Conservation (phyloP, 2,797 vertebrate genomes). For the Pipistrellus nathusii region DNA sequence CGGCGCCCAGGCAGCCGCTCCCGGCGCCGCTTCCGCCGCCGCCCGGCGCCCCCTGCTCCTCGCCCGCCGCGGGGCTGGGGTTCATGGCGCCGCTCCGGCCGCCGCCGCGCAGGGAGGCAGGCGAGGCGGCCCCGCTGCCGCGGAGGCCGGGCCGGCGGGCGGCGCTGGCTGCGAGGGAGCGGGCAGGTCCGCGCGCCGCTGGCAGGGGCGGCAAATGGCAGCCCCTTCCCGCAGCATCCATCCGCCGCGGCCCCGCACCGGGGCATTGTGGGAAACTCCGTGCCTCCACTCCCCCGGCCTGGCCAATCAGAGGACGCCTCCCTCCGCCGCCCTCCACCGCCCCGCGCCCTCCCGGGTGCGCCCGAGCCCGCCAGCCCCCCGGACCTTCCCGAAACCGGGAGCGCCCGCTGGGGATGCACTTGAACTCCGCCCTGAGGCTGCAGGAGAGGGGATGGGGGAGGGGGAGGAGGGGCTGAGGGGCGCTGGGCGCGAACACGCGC, state of each 20-base stretch:
- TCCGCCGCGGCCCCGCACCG: slow-evolving; percentile 87
- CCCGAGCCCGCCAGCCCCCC: slow-evolving; percentile 53
- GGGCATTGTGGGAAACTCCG: slow-evolving; percentile 91
- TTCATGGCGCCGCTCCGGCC: slow-evolving; percentile 71
- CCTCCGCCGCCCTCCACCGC: slow-evolving; percentile 31
- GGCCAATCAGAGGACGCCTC: slow-evolving; percentile 80
- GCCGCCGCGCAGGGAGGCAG: slow-evolving; percentile 42
- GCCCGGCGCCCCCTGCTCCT: slow-evolving; percentile 85
- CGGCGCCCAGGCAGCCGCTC: slow-evolving; percentile 87
- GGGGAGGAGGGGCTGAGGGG: no score
- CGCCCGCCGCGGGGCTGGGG: slow-evolving; percentile 84
- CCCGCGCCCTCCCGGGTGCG: slow-evolving; percentile 37
- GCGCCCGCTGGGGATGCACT: background rate
- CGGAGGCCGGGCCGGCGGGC: slow-evolving; percentile 55
- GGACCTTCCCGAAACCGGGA: slow-evolving; percentile 28
- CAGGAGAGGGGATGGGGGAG: background rate
- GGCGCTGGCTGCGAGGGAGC: slow-evolving; percentile 66
- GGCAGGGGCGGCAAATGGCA: slow-evolving; percentile 88
- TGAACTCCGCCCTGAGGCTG: background rate
- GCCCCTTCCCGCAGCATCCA: slow-evolving; percentile 88
- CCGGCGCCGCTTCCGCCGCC: slow-evolving; percentile 79
- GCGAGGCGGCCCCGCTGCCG: slow-evolving; percentile 70
- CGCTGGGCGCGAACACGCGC: background rate
- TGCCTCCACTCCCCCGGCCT: slow-evolving; percentile 79
- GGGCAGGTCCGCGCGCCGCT: slow-evolving; percentile 77